Conservation (phyloP, 2,113 vertebrate genomes). For the Leptocoma aspasia region DNA sequence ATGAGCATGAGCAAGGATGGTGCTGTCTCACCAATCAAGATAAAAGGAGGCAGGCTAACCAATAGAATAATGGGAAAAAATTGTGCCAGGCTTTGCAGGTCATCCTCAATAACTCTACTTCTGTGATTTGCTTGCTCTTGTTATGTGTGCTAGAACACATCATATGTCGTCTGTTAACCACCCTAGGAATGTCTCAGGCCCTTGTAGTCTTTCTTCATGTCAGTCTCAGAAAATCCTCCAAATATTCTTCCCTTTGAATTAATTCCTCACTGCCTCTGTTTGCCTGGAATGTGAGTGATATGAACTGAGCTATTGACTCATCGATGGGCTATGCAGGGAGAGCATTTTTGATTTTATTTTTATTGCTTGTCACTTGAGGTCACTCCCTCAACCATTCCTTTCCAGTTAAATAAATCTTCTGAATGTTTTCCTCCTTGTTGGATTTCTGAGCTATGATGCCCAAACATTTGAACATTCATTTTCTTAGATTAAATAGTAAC, state of each 20-base stretch:
- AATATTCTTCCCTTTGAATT: not conserved
- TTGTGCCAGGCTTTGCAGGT: not conserved
- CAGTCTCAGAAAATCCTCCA: not conserved
- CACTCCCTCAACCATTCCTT: not conserved
- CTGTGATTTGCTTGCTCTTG: not conserved
- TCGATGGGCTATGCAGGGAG: not conserved
- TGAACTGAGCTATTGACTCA: not conserved
- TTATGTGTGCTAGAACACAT: not conserved
- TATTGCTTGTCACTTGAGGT: not conserved
- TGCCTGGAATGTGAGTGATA: not conserved
- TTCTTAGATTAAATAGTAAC: constrained; percentile 7
- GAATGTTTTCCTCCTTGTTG: not conserved
- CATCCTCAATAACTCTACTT: not conserved
- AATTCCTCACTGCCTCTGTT: not conserved
- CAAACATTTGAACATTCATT: not conserved
- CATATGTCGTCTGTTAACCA: not conserved
- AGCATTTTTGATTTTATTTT: not conserved
- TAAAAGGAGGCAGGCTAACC: not conserved
- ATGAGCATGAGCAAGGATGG: fast-evolving
- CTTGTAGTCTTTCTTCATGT: not conserved
- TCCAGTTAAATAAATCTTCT: not conserved
- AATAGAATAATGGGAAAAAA: not conserved
- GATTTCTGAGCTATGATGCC: not conserved
- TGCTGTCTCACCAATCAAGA: not conserved
- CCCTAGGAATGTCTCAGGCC: not conserved